Conservation (phyloP, 2,888 invertebrate genomes). For the Cactoblastis cactorum region DNA sequence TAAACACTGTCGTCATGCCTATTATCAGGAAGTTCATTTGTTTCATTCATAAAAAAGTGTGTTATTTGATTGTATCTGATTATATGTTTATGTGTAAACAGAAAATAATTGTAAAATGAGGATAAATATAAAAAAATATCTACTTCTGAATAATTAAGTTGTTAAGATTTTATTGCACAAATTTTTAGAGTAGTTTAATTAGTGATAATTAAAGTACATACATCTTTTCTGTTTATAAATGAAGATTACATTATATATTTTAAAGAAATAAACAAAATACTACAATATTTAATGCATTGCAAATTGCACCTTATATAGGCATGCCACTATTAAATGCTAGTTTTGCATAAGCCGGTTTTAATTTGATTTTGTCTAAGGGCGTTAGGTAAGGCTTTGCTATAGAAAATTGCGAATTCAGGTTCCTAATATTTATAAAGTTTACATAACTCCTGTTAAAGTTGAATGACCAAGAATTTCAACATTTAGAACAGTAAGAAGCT, state of each 20-base stretch:
- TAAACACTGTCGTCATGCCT: no score
- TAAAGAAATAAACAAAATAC: not conserved
- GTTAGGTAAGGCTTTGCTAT: not conserved
- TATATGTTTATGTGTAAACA: not conserved
- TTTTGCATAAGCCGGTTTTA: not conserved
- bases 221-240: not conserved
- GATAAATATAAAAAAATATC: not conserved
- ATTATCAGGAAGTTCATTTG: conserved; percentile 19
- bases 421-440: not conserved
- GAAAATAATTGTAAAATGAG: not conserved
- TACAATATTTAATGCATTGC: not conserved
- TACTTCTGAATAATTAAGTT: no score
- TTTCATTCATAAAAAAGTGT: not conserved
- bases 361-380: not conserved
- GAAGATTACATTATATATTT: not conserved
- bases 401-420: not conserved
- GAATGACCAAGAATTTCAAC: conserved; percentile 7
- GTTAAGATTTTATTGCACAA: no score
- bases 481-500: conserved; percentile 7
- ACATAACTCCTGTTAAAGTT: not conserved
- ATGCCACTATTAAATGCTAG: not conserved
- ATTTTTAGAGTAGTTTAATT: no score
- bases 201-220: no score
- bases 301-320: not conserved
- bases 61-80: not conserved